Conservation (phyloP, 2,797 vertebrate species). For the Sebastes taczanowskii region DNA sequence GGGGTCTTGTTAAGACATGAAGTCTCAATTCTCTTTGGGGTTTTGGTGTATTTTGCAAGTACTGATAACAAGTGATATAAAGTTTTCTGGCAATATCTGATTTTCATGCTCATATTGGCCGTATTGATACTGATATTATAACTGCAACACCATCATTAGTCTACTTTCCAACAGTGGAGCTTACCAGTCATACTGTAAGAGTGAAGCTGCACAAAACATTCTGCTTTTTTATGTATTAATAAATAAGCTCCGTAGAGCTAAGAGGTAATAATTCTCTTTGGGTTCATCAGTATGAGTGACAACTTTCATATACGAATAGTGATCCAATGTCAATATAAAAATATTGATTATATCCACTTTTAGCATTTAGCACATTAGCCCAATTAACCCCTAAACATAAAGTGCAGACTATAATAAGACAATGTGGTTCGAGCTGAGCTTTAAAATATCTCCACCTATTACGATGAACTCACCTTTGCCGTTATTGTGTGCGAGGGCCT, state of each 20-base stretch:
- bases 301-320: neutral
- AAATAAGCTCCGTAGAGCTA: neutral
- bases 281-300: neutral
- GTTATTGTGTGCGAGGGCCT: slow-evolving; percentile 92
- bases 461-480: slow-evolving; percentile 85
- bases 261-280: neutral
- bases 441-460: neutral
- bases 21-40: neutral
- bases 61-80: neutral
- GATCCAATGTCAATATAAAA: neutral
- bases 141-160: neutral
- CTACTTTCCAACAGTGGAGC: neutral
- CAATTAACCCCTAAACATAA: neutral
- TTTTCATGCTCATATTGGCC: neutral
- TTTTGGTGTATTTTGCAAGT: neutral
- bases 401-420: neutral
- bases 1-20: neutral
- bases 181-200: neutral
- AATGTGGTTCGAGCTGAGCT: neutral
- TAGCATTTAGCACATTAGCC: neutral
- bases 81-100: neutral
- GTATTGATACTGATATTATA: neutral
- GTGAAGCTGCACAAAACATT: neutral
- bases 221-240: neutral
- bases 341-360: neutral